Base-by-base conservation (phyloP, 2,888 invertebrate species). In the Aspidiotus destructor region DNA sequence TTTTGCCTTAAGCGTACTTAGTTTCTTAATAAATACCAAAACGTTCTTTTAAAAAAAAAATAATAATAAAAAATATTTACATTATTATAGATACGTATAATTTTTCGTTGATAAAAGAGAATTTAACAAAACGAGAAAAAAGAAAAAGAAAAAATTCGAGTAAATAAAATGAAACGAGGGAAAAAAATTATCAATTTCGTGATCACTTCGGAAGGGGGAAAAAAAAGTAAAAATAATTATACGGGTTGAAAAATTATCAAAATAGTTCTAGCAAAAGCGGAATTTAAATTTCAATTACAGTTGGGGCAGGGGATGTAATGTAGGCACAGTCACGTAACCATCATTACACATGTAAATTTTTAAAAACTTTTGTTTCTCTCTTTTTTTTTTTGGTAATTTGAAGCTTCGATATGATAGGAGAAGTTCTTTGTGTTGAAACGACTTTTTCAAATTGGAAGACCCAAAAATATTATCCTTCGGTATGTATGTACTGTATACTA, bases 1-100 rank as follows among this genome's bases (percentile, higher is more conserved):
- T 65, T 65, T 57, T 58, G 65, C 57, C 28, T 60, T 65, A 65
- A 65, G 65, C 65, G 65, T 65, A 65, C 65, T 65, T 57, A 52
- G 65, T 65, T 65, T 48, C 65, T 64, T 41, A 57, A 41, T 42
- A 48, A 65, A 58, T 44, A 54, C 41, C 17, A 61, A 41, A 61
- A 28, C 58, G 58, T 58, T 58, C 28, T 17, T 11, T 40, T 8
- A 8, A 40, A 61, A 15, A n/a, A 61, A 61, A 61, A 61, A 61
- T 63, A 41, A 52, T 16, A 40, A 44, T 44, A 60, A 65, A 57
- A 55, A 17, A 17, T 65, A 57, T 58, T 48, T 58, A 65, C 60
- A 65, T 61, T 40, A 17, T 63, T 52, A 28, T 28, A 28, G 28
- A 28, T 28, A 28, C 28, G 28, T 28, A 28, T 28, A 40, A 63